Percentiles rank a stretch among this genome's conserved stretches.
Conservation (phyloP, 2,888 invertebrate species). For the Cheilosia scutellata region DNA sequence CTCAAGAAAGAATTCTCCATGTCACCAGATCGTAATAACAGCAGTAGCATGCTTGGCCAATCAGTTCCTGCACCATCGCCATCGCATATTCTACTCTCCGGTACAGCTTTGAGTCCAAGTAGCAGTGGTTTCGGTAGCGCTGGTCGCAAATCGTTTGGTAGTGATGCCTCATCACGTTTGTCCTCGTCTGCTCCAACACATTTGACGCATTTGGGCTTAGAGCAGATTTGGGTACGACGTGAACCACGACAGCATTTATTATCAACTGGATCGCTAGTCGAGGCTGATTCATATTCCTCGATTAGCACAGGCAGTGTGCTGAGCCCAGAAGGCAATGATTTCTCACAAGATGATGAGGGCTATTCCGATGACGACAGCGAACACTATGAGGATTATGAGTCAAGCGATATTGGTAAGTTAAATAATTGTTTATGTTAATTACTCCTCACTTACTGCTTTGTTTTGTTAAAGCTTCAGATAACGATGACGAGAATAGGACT, state of each 20-base stretch:
- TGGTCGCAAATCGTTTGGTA: constrained; percentile 80
- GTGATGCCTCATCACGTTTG: constrained; percentile 87
- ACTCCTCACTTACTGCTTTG: background rate
- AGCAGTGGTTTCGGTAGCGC: constrained; percentile 83
- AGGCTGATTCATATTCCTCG: constrained; percentile 93
- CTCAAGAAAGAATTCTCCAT: constrained; percentile 88
- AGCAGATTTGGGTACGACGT: constrained; percentile 93
- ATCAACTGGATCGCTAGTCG: constrained; percentile 93
- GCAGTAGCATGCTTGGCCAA: constrained; percentile 85
- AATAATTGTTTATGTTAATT: constrained; percentile 19
- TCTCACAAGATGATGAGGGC: constrained; percentile 92
- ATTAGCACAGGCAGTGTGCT: constrained; percentile 92
- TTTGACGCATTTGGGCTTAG: constrained; percentile 87
- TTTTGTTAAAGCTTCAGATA: constrained; percentile 79
- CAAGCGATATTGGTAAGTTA: constrained; percentile 89
- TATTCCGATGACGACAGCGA: constrained; percentile 94
- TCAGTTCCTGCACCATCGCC: constrained; percentile 87
- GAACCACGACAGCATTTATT: constrained; percentile 94
- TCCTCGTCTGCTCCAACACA: constrained; percentile 95
- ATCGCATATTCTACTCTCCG: constrained; percentile 84
- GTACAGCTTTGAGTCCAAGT: constrained; percentile 82
- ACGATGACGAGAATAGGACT: constrained; percentile 82
- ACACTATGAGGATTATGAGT: constrained; percentile 91
- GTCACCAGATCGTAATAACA: constrained; percentile 85
- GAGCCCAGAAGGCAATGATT: constrained; percentile 91